Percentiles rank a stretch among this genome's conserved stretches.
Conservation (phyloP, 2,797 vertebrate genomes). For the Clarias platycephalus region DNA sequence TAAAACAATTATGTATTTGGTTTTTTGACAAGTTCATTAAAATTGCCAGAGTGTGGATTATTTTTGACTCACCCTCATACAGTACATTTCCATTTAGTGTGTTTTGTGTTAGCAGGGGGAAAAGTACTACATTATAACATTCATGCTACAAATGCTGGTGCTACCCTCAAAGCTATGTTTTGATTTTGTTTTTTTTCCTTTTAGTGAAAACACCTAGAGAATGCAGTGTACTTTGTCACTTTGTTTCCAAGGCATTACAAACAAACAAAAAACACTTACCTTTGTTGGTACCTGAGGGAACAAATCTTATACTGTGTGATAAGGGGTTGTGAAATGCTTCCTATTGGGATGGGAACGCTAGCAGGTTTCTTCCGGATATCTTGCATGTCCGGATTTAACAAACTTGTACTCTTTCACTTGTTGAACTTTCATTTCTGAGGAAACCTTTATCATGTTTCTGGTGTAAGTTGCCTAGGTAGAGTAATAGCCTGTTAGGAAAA, state of each 20-base stretch:
- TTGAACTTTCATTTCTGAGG: conserved; percentile 33
- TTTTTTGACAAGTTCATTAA: no score
- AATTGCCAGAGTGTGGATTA: no score
- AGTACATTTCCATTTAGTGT: neutral
- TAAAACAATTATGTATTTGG: no score
- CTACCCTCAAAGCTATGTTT: neutral
- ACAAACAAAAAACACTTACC: neutral
- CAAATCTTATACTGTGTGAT: neutral
- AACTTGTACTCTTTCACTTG: conserved; percentile 51
- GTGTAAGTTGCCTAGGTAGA: conserved; percentile 23
- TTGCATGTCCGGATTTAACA: conserved; percentile 42
- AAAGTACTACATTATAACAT: neutral
- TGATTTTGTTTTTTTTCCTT: no score
- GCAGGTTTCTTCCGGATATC: conserved; percentile 50
- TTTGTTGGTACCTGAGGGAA: neutral
- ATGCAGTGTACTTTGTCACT: neutral
- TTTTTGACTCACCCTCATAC: no score
- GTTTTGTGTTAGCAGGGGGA: no score
- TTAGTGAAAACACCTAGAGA: neutral
- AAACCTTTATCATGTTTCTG: conserved; percentile 53
- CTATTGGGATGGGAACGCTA: conserved; percentile 24
- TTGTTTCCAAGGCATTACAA: neutral
- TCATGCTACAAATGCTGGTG: neutral
- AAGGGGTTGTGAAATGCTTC: neutral
- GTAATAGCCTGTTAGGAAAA: conserved; percentile 54